Evolutionary conservation across 2,888 invertebrate genomes (phyloP).

Genomic region (Hemicrepidius hirtus): DNA sequence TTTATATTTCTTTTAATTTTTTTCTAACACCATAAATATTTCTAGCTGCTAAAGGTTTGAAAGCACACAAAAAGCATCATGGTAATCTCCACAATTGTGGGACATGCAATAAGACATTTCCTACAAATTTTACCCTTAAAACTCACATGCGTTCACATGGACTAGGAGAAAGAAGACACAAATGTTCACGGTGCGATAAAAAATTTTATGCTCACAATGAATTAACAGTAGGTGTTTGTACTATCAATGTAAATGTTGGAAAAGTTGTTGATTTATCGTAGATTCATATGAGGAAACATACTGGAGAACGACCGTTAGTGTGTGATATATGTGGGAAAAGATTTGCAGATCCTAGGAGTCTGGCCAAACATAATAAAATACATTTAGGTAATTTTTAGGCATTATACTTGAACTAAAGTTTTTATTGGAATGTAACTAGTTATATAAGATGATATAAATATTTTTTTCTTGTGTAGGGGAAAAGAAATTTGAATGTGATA

Average conservation of each 20-base stretch:
- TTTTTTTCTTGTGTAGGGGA: slow-evolving; percentile 56
- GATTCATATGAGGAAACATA: slow-evolving; percentile 62
- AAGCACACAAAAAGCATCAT: slow-evolving; percentile 40
- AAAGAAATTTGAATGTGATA: slow-evolving; percentile 59
- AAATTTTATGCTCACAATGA: slow-evolving; percentile 61
- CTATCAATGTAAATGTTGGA: background rate
- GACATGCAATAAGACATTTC: slow-evolving; percentile 53
- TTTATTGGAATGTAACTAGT: too few species aligned
- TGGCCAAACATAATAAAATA: slow-evolving; percentile 62
- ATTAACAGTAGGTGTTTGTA: slow-evolving; percentile 53
- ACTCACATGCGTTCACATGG: slow-evolving; percentile 58
- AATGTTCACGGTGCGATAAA: slow-evolving; percentile 59
- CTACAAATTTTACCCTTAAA: slow-evolving; percentile 54
- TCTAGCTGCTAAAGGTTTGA: slow-evolving; percentile 35
- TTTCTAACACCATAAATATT: background rate
- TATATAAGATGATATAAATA: background rate
- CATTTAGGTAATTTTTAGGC: slow-evolving; percentile 59
- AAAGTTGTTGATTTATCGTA: slow-evolving; percentile 43
- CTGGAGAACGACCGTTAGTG: slow-evolving; percentile 59
- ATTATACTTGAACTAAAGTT: background rate
- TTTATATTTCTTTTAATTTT: too few species aligned
- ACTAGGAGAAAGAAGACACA: slow-evolving; percentile 55
- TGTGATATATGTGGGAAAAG: slow-evolving; percentile 60
- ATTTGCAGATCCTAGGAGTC: slow-evolving; percentile 62
- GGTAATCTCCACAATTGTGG: slow-evolving; percentile 42